These are phyloP conservation scores for Notamacropus eugenii DNA, from an alignment of 2,797 vertebrate genomes.

Conservation along the genomic window DNA sequence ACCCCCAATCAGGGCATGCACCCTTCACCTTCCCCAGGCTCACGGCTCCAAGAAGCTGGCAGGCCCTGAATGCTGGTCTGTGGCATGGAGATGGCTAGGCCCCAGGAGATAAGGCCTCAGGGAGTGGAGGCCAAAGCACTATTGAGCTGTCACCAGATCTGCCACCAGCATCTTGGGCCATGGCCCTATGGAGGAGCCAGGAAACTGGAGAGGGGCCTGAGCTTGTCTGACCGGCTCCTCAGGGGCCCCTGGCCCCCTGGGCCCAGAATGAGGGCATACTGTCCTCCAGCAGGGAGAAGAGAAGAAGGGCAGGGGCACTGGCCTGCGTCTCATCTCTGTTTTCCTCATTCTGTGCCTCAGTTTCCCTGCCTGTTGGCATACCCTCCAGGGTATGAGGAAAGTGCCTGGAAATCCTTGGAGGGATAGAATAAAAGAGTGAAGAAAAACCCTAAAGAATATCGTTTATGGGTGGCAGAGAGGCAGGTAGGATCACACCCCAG, in stretches of 20 bases:
- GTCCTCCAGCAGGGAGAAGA: not conserved
- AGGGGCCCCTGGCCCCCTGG: not conserved
- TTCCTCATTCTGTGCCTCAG: not conserved
- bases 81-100: not conserved
- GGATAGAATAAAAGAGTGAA: not conserved
- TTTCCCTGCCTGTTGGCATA: not conserved
- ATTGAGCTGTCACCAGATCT: constrained; percentile 44
- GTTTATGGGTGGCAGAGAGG: accelerated
- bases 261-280: not conserved
- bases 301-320: not conserved
- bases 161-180: constrained; percentile 18
- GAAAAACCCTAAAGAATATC: not conserved
- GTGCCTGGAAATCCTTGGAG: not conserved
- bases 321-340: not conserved
- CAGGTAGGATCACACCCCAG: not conserved
- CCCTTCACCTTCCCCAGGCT: not conserved
- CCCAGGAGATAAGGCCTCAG: constrained; percentile 9
- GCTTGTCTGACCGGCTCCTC: not conserved
- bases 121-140: constrained; percentile 17
- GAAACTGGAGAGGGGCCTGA: not conserved
- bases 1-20: not conserved
- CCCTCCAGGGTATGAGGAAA: not conserved
- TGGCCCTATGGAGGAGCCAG: constrained; percentile 3
- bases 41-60: not conserved
- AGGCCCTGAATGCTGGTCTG: constrained; percentile 5